A percentile compares a stretch with the other conserved stretches of the same genome.
These are phyloP conservation scores for Cathartes aura DNA, from an alignment of 2,113 vertebrate species.

Conservation along the genomic window DNA sequence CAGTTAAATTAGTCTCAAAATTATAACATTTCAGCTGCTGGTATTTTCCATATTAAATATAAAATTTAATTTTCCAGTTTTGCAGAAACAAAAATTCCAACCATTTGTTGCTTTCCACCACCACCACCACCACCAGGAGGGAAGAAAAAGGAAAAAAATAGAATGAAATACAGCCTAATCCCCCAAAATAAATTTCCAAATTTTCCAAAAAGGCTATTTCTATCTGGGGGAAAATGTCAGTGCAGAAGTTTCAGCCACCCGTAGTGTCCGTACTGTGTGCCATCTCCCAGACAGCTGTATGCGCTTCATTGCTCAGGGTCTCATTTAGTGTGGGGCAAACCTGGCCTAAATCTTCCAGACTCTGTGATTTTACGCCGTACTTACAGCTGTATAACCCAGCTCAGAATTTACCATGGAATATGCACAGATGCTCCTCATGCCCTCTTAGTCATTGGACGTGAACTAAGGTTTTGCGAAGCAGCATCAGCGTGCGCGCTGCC, in stretches of 20 bases:
- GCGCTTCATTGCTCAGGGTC: neutral
- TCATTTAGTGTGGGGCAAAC: neutral
- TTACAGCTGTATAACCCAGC: rapidly evolving
- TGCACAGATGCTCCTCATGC: neutral
- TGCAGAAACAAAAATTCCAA: slow-evolving; percentile 31
- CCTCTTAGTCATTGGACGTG: neutral
- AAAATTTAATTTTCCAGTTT: slow-evolving; percentile 38
- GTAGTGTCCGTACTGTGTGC: rapidly evolving
- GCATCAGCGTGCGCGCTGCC: neutral
- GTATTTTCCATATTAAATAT: slow-evolving; percentile 32
- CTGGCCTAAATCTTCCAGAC: neutral
- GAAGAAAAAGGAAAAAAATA: neutral
- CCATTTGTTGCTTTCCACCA: neutral
- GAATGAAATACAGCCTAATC: neutral
- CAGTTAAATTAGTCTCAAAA: slow-evolving; percentile 10
- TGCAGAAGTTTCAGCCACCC: neutral
- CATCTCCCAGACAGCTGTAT: neutral
- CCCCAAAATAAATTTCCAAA: neutral
- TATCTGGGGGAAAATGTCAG: neutral
- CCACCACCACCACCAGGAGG: neutral
- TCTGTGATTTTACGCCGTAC: neutral
- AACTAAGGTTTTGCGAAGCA: neutral
- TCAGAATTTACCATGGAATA: neutral
- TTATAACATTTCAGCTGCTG: neutral
- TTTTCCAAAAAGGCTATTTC: neutral